phyloP scores from a whole-genome alignment of 2,888 invertebrate species.

The Philaethria dido region DNA sequence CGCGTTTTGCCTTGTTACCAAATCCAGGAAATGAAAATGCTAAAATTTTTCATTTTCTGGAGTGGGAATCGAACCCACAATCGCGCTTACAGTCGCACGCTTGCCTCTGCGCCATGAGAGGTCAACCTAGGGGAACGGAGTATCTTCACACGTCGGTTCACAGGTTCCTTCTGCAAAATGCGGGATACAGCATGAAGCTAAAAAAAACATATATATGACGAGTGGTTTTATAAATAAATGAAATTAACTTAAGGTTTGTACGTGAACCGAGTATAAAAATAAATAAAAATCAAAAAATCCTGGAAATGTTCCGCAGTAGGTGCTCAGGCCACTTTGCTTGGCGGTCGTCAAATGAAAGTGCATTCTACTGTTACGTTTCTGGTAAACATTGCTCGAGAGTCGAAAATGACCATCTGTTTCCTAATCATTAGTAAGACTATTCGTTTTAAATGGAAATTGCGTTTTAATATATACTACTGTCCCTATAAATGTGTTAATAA shows the following conservation, averaged over 20 bases:
- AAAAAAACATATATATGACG: too few species aligned
- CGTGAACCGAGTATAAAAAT: background rate
- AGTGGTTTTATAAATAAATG: background rate
- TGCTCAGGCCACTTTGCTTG: conserved; percentile 17
- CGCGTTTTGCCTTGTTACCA: too few species aligned
- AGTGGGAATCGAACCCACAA: too few species aligned
- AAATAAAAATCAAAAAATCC: conserved; percentile 10
- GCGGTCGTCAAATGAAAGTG: conserved; percentile 17
- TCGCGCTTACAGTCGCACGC: too few species aligned
- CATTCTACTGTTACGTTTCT: conserved; percentile 18
- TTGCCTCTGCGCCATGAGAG: too few species aligned
- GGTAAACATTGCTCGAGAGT: conserved; percentile 12
- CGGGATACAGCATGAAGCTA: too few species aligned
- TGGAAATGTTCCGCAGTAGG: background rate
- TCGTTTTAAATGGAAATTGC: background rate
- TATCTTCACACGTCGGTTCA: too few species aligned
- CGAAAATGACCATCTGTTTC: background rate
- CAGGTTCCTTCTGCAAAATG: too few species aligned
- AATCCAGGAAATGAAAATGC: too few species aligned
- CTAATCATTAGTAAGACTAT: background rate
- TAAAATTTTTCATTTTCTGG: too few species aligned
- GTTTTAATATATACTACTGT: background rate
- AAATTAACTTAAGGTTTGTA: background rate
- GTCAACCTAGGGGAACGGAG: too few species aligned
- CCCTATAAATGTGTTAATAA: too few species aligned